These are phyloP conservation scores for Hemithea aestivaria DNA, from an alignment of 2,888 invertebrate genomes.

Conservation along the genomic window DNA sequence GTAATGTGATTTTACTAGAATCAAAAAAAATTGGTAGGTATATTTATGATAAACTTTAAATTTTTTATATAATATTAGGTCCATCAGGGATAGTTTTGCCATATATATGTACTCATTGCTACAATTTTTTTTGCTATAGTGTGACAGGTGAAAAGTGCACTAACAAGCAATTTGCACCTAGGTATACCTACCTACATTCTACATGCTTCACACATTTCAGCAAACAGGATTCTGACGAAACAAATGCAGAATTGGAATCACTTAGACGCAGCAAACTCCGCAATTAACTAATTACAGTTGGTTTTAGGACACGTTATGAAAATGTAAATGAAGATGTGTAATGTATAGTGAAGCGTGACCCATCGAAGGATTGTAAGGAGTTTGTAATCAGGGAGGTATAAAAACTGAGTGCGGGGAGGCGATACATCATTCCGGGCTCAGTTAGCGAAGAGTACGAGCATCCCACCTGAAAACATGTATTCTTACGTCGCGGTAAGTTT, in stretches of 20 bases:
- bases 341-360: slow-evolving; percentile 65
- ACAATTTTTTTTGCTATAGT: no score
- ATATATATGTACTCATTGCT: no score
- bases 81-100: no score
- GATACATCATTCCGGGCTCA: slow-evolving; percentile 29
- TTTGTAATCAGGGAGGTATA: slow-evolving; percentile 58
- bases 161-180: no score
- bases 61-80: no score
- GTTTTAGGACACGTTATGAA: slow-evolving; percentile 57
- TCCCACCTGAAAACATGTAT: slow-evolving; percentile 47
- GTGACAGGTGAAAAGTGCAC: no score
- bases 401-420: slow-evolving; percentile 35
- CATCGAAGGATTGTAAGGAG: slow-evolving; percentile 47
- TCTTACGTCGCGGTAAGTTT: slow-evolving; percentile 42
- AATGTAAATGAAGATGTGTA: slow-evolving; percentile 33
- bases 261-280: slow-evolving; percentile 36
- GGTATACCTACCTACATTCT: slow-evolving; percentile 7
- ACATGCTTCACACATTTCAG: slow-evolving; percentile 26
- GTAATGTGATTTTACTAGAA: no score
- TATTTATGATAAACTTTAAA: no score
- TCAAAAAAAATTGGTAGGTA: no score
- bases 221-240: slow-evolving; percentile 50
- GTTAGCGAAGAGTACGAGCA: slow-evolving; percentile 30
- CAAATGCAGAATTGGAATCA: slow-evolving; percentile 26
- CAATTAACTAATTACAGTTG: slow-evolving; percentile 39